Evolutionary conservation across 2,797 vertebrate species (phyloP), one percentile per base, ranked within the genome.

Genomic region (Argyrosomus regius): DNA sequence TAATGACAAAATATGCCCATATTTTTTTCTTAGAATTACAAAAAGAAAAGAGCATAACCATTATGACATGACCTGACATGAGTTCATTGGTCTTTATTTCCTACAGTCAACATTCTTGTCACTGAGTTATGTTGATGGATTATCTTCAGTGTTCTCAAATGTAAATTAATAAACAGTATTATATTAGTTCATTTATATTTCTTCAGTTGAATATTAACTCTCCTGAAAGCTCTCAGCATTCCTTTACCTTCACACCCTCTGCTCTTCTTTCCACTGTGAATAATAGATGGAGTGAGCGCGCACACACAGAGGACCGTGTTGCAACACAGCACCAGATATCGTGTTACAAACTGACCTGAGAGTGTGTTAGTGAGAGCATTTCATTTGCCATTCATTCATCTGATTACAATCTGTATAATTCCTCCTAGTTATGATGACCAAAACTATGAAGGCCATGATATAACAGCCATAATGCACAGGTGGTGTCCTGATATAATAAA

Each of bases 201-300:
- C 26, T 12, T 7, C 16, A 54, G 35, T 45, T 35, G 22, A 70
- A 59, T 13, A 48, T 49, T 11, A 60, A 31, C 35, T 60, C 43
- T 50, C 35, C 62, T 68, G 20, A 46, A 2, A 58, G 10, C 13
- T 12, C 20, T 48, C 8, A 6, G 6, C 63, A 39, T 26, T 50
- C 53, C 12, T 69, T 67, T 43, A 39, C 39, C 35, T 14, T 59
- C 65, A 45, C 41, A 11, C 18, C 43, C 59, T 53, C 24, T 8
- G 16, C 20, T 31, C 63, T 18, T 75, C 73, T 89, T 88, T 90
- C 89, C 84, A 57, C 77, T 76, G 63, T 92, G 69, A 92, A 93
- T 93, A 89, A 92, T 92, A 59, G 83, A 92, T 90, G 2, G 41
- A 28, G 35, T 49, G 56, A 62, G 43, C 28, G 24, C 6, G 45